Evolutionary conservation across 2,113 vertebrate species (phyloP), one percentile per base, ranked within the genome.

Genomic region (Aegotheles bennettii): DNA sequence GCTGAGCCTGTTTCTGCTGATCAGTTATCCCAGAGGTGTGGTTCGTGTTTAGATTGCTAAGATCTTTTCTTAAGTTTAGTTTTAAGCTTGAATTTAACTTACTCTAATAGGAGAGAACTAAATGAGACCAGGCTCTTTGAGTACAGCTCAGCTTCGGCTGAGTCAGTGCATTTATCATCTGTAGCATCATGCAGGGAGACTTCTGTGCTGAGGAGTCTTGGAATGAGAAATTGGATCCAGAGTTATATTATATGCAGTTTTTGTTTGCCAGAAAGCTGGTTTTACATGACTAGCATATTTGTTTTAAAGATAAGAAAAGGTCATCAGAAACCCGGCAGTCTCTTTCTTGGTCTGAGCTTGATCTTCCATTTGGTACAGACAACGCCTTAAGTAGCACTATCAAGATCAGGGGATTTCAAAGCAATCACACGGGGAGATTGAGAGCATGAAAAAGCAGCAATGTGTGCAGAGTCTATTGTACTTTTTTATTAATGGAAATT

Each of bases 21-120:
- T 57, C 9, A 3, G 50, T 19, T 61, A 9, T 20, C 21, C 0
- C 0, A 17, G 56, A 73, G 40, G 59, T 36, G 63, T 13, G 23
- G 15, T 24, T 56, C 40, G 3, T 5, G 36, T 57, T 91, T 31
- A 43, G 47, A 40, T 24, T 48, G 56, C 47, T n/a, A 7, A 77
- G 13, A 53, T 16, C 57, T 35, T 51, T 18, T 29, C 61, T 71
- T 31, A n/a, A 5, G 18, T 35, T 93, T 28, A 7, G 11, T 20
- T 79, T 87, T 53, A 33, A 60, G 40, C 63, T 43, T 56, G 53
- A 23, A 65, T 95, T 85, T 25, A 47, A 63, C 65, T 35, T 25
- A 19, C 29, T 51, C 78, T 47, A 16, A 50, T 50, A 61, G 71
- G 59, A 90, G 33, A 26, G 8, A 45, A 60, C 33, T 64, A 19